Evolutionary conservation across 2,113 vertebrate genomes (phyloP).

Genomic region (Dasyurus viverrinus): DNA sequence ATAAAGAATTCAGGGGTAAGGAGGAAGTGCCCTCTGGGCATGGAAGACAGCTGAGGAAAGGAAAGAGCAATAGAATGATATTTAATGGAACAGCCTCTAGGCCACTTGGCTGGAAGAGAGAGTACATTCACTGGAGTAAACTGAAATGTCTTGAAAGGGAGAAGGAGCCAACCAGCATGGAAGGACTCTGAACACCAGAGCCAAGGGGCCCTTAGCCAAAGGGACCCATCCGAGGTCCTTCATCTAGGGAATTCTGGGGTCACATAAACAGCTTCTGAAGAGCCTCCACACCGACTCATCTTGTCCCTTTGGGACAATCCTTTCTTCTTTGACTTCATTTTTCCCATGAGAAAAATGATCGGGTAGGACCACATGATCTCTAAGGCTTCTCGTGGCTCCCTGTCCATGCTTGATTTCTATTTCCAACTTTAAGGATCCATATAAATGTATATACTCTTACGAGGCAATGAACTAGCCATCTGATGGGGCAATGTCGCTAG

Average conservation of each 20-base stretch:
- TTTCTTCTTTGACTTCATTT: background rate
- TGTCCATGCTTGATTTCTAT: background rate
- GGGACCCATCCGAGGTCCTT: background rate
- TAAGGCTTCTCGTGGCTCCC: background rate
- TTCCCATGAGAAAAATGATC: background rate
- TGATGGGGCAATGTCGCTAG: background rate
- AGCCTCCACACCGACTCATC: background rate
- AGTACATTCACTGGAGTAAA: background rate
- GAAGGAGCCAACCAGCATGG: background rate
- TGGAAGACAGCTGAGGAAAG: background rate
- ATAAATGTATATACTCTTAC: background rate
- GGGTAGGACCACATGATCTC: background rate
- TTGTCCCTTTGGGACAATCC: background rate
- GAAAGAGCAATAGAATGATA: background rate
- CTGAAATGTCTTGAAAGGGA: background rate
- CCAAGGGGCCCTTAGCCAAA: background rate
- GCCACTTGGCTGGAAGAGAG: background rate
- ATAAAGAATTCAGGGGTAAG: background rate
- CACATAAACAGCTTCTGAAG: background rate
- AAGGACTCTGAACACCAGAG: background rate
- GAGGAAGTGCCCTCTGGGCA: background rate
- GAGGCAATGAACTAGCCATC: background rate
- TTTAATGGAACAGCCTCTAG: background rate
- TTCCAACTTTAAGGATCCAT: background rate
- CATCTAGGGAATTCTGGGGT: background rate